Evolutionary conservation across 2,797 vertebrate species (phyloP).

Genomic region (Acanthurus leucopareius): DNA sequence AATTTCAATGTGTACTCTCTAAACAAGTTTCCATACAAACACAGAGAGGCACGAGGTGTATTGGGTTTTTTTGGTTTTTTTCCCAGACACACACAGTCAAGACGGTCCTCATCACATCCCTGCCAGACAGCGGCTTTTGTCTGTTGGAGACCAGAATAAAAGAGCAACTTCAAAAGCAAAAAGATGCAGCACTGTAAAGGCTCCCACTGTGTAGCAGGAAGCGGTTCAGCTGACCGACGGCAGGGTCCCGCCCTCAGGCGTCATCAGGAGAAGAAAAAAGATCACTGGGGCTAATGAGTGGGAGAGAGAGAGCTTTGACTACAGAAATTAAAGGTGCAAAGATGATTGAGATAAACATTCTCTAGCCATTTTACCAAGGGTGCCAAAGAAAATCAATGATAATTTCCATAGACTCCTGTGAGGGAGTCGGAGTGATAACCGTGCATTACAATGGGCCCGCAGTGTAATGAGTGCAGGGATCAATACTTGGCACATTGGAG

Average conservation of each 20-base stretch:
- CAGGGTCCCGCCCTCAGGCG: not conserved
- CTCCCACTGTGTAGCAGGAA: not conserved
- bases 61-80: not conserved
- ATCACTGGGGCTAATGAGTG: slow-evolving; percentile 52
- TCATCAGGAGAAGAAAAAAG: slow-evolving; percentile 37
- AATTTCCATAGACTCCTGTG: slow-evolving; percentile 77
- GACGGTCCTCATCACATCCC: slow-evolving; percentile 25
- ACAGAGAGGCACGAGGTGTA: slow-evolving; percentile 17
- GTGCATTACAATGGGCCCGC: slow-evolving; percentile 71
- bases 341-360: slow-evolving; percentile 67
- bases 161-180: slow-evolving; percentile 34
- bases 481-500: slow-evolving; percentile 74
- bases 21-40: slow-evolving; percentile 58
- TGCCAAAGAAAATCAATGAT: slow-evolving; percentile 73
- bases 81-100: slow-evolving; percentile 24
- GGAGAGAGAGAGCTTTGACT: slow-evolving; percentile 28
- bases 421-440: slow-evolving; percentile 74
- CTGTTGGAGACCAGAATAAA: slow-evolving; percentile 28
- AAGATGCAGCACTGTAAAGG: not conserved
- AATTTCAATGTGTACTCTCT: slow-evolving; percentile 57
- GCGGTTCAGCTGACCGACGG: slow-evolving; percentile 20
- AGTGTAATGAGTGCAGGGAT: slow-evolving; percentile 76
- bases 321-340: slow-evolving; percentile 57
- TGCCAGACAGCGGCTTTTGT: slow-evolving; percentile 32
- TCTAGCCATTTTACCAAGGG: slow-evolving; percentile 47